These are phyloP conservation scores for Tenthredo amoena DNA, from an alignment of 2,888 invertebrate genomes.

Conservation along the genomic window DNA sequence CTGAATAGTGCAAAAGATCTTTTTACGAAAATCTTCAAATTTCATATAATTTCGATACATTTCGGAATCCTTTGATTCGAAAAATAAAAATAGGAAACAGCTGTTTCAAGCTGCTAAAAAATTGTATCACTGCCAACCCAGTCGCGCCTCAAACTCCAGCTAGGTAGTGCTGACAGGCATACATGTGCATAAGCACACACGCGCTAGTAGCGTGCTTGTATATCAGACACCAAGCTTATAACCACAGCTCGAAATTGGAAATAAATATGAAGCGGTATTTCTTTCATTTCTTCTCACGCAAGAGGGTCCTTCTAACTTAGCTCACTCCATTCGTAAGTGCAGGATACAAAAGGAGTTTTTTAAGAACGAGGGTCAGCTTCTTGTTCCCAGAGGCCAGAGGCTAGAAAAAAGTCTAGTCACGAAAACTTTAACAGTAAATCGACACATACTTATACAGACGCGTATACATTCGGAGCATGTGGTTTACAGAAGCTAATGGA, in stretches of 20 bases:
- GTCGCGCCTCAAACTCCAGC: background rate
- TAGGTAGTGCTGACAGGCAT: background rate
- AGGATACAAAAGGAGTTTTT: conserved; percentile 19
- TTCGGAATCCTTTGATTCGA: too few species aligned
- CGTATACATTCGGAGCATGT: background rate
- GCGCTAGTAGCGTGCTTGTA: background rate
- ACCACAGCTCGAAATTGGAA: background rate
- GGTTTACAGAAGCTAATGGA: background rate
- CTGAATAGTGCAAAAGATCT: too few species aligned
- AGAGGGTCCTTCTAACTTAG: background rate
- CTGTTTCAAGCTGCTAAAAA: too few species aligned
- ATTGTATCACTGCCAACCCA: background rate
- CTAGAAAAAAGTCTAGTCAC: background rate
- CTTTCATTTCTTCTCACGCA: background rate
- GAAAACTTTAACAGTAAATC: background rate
- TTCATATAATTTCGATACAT: too few species aligned
- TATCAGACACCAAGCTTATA: background rate
- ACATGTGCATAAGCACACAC: background rate
- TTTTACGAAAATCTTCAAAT: too few species aligned
- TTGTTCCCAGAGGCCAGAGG: background rate
- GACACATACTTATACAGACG: background rate
- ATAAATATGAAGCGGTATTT: background rate
- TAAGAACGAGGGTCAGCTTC: background rate
- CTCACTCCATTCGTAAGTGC: background rate
- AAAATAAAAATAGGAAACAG: too few species aligned